Conservation (phyloP, 2,888 invertebrate species). For the Acanthoscelides obtectus region DNA sequence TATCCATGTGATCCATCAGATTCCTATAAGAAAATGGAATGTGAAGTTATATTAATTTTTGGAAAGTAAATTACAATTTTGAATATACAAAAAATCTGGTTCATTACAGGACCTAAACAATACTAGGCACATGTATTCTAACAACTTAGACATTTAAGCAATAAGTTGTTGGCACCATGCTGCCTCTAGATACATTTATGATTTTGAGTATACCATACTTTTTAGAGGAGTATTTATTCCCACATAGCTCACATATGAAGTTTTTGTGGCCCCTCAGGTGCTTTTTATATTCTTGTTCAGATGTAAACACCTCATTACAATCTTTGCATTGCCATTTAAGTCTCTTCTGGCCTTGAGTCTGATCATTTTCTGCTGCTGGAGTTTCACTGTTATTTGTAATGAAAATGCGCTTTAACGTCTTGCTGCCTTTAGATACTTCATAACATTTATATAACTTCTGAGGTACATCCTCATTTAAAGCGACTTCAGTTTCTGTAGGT, state of each 20-base stretch:
- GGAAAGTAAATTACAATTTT: no score
- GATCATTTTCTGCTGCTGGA: background rate
- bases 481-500: background rate
- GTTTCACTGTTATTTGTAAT: background rate
- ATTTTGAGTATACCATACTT: no score
- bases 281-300: conserved; percentile 5
- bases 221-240: conserved; percentile 1
- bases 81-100: no score
- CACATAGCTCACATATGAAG: conserved; percentile 22
- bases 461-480: background rate
- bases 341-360: background rate
- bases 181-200: no score
- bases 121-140: no score
- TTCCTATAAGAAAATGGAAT: conserved; percentile 20
- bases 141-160: no score
- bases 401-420: background rate
- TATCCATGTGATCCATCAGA: conserved; percentile 23
- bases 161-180: no score
- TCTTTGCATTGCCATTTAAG: conserved; percentile 1
- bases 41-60: no score
- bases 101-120: no score
- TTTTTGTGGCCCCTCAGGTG: conserved; percentile 18
- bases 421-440: background rate
- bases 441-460: background rate
- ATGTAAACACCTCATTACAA: conserved; percentile 7